Percentiles rank a stretch among this genome's conserved stretches.
Conservation (phyloP, 2,888 invertebrate species). For the Steinernema scapterisci region DNA sequence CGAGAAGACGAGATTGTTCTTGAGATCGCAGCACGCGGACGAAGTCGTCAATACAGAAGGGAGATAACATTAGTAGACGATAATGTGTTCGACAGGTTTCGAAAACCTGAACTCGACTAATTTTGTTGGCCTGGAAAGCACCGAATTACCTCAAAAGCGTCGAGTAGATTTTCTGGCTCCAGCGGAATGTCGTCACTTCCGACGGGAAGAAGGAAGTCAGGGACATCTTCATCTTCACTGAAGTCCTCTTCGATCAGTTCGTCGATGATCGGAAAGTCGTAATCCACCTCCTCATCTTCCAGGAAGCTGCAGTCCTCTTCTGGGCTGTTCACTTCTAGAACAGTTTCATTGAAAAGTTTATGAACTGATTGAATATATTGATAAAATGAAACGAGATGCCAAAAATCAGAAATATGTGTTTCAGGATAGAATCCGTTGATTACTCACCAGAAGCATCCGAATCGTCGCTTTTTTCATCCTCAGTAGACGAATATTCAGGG, state of each 20-base stretch:
- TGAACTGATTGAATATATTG: too few species aligned
- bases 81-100: constrained; percentile 92
- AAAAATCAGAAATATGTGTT: too few species aligned
- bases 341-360: not conserved
- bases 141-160: constrained; percentile 44
- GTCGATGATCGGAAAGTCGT: not conserved
- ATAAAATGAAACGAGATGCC: too few species aligned
- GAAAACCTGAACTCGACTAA: constrained; percentile 74
- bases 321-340: not conserved
- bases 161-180: constrained; percentile 41
- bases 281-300: constrained; percentile 27
- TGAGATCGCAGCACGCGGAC: constrained; percentile 89
- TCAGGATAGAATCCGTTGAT: too few species aligned
- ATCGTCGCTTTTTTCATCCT: constrained; percentile 1
- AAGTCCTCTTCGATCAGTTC: constrained; percentile 3
- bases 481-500: not conserved
- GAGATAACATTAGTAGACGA: constrained; percentile 82
- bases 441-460: not conserved
- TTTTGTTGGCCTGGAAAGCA: not conserved
- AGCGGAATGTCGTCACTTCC: constrained; percentile 48
- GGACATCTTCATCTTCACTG: constrained; percentile 22
- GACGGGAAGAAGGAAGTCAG: constrained; percentile 46
- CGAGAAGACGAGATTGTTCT: constrained; percentile 81
- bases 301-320: not conserved
- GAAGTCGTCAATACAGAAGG: constrained; percentile 92